These are phyloP conservation scores for Distichodus sexfasciatus DNA, from an alignment of 2,797 vertebrate genomes.

Conservation along the genomic window DNA sequence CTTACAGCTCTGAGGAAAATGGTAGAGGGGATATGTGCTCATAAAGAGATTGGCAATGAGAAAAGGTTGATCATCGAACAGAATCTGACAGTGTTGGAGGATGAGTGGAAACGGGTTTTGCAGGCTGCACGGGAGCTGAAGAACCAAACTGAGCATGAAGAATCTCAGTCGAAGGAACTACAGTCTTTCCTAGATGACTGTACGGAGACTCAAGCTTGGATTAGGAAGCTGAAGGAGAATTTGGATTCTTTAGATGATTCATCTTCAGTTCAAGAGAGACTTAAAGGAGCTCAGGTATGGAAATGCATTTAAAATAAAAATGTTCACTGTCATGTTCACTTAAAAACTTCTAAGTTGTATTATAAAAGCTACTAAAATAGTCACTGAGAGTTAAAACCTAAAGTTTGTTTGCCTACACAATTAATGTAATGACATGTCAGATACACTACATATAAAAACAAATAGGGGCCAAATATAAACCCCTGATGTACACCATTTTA, in stretches of 20 bases:
- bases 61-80: slow-evolving; percentile 50
- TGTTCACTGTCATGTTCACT: background rate
- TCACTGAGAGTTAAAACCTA: too few species aligned
- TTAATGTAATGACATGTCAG: too few species aligned
- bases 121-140: slow-evolving; percentile 55
- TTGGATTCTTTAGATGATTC: slow-evolving; percentile 61
- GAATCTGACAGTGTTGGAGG: slow-evolving; percentile 44
- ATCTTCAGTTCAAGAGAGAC: slow-evolving; percentile 70
- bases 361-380: too few species aligned
- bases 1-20: slow-evolving; percentile 60
- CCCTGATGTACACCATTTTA: background rate
- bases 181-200: slow-evolving; percentile 68
- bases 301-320: background rate
- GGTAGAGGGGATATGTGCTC: slow-evolving; percentile 42
- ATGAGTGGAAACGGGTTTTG: slow-evolving; percentile 60
- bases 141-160: slow-evolving; percentile 56
- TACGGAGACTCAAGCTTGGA: slow-evolving; percentile 66
- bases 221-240: slow-evolving; percentile 69
- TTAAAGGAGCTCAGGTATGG: slow-evolving; percentile 71
- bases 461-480: background rate
- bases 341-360: too few species aligned
- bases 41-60: slow-evolving; percentile 53
- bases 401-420: too few species aligned
- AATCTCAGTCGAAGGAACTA: slow-evolving; percentile 62
- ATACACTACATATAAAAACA: too few species aligned